Conservation (phyloP, 2,113 vertebrate species). For the Physeter macrocephalus region DNA sequence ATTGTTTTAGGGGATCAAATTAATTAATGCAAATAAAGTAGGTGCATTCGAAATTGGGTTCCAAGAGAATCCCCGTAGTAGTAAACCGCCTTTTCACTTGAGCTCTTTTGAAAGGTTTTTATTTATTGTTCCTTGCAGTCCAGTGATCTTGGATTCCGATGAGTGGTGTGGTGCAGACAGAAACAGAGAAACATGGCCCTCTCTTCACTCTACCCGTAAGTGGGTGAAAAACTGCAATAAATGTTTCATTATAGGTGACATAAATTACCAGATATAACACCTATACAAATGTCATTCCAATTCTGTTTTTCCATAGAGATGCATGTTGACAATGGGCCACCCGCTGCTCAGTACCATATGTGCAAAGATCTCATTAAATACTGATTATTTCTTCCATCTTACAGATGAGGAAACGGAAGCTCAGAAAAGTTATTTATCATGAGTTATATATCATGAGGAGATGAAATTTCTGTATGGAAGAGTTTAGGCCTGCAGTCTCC, state of each 20-base stretch:
- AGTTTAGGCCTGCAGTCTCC: background rate
- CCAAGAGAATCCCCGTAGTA: background rate
- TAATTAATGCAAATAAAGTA: background rate
- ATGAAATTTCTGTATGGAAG: background rate
- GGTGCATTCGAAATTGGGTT: background rate
- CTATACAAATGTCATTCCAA: background rate
- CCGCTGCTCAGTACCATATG: background rate
- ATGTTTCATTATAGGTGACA: background rate
- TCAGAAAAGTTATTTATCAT: background rate
- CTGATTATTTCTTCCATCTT: background rate
- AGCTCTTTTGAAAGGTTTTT: background rate
- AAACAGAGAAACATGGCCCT: background rate
- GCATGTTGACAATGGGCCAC: background rate
- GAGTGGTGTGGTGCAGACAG: background rate
- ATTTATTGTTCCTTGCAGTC: background rate
- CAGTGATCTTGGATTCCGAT: background rate
- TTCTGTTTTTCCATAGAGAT: background rate
- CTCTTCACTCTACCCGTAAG: background rate
- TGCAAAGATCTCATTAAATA: background rate
- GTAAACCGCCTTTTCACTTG: background rate
- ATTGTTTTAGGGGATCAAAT: background rate
- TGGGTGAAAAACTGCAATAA: background rate
- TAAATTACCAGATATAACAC: background rate
- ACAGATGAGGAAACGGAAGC: background rate
- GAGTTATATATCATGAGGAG: background rate